Evolutionary conservation across 2,888 invertebrate genomes (phyloP).

Genomic region (Slavum lentiscoides): DNA sequence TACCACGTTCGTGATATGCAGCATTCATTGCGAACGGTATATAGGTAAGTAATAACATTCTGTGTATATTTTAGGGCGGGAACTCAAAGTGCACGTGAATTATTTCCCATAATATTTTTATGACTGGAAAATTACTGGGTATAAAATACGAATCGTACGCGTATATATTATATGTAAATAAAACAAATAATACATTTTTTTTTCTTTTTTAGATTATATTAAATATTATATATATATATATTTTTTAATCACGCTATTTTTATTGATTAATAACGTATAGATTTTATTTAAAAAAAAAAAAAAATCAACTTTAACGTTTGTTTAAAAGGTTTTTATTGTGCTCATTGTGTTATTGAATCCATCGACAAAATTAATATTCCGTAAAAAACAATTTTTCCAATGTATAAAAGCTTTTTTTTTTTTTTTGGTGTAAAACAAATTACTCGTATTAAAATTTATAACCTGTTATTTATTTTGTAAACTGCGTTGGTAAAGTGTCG

Average conservation of each 20-base stretch:
- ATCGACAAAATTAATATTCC: too few species aligned
- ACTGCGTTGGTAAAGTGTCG: conserved; percentile 1
- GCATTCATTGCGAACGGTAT: conserved; percentile 23
- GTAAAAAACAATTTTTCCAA: too few species aligned
- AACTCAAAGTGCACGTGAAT: neutral
- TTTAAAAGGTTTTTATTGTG: too few species aligned
- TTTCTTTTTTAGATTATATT: neutral
- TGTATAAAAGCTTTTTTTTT: too few species aligned
- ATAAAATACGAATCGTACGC: neutral
- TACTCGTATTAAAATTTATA: neutral
- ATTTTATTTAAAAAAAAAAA: too few species aligned
- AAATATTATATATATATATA: too few species aligned
- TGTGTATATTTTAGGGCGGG: neutral
- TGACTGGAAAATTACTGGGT: neutral
- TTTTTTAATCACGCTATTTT: too few species aligned
- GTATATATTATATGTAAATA: neutral
- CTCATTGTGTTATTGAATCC: too few species aligned
- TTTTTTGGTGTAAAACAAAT: neutral
- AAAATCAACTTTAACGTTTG: too few species aligned
- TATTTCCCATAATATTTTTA: neutral
- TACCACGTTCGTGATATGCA: conserved; percentile 19
- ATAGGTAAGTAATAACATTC: conserved; percentile 24
- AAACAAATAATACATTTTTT: neutral
- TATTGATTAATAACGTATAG: too few species aligned
- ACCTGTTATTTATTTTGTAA: conserved; percentile 9